Evolutionary conservation across 2,888 invertebrate species (phyloP).

Genomic region (Melanargia galathea): DNA sequence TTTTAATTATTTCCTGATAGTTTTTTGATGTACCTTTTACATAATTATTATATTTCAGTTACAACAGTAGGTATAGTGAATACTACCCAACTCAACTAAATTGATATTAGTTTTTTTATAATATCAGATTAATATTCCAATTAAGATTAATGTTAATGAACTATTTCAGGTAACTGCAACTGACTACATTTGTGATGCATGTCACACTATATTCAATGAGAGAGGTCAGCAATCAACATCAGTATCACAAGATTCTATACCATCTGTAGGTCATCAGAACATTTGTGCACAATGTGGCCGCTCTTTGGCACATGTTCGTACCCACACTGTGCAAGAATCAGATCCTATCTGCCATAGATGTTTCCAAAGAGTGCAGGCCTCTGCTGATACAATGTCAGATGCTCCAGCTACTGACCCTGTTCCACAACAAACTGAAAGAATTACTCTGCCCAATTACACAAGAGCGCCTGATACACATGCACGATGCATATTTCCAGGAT

Average conservation of each 20-base stretch:
- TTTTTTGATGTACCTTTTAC: no score
- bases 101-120: no score
- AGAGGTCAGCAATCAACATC: neutral
- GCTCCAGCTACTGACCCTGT: neutral
- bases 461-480: constrained; percentile 20
- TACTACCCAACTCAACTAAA: no score
- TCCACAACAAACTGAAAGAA: constrained; percentile 13
- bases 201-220: neutral
- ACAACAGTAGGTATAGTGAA: no score
- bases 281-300: constrained; percentile 9
- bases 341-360: constrained; percentile 14
- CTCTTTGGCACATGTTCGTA: neutral
- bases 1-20: no score
- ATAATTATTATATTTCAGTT: no score
- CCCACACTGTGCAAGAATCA: neutral
- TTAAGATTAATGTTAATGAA: neutral
- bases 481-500: constrained; percentile 16
- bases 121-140: neutral
- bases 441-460: constrained; percentile 12
- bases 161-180: constrained; percentile 4
- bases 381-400: neutral
- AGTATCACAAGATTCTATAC: neutral
- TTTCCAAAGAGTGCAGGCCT: constrained; percentile 8
- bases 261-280: constrained; percentile 1
- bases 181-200: constrained; percentile 18